These are phyloP conservation scores for Motacilla tschutschensis DNA, from an alignment of 2,113 vertebrate genomes.

Conservation along the genomic window DNA sequence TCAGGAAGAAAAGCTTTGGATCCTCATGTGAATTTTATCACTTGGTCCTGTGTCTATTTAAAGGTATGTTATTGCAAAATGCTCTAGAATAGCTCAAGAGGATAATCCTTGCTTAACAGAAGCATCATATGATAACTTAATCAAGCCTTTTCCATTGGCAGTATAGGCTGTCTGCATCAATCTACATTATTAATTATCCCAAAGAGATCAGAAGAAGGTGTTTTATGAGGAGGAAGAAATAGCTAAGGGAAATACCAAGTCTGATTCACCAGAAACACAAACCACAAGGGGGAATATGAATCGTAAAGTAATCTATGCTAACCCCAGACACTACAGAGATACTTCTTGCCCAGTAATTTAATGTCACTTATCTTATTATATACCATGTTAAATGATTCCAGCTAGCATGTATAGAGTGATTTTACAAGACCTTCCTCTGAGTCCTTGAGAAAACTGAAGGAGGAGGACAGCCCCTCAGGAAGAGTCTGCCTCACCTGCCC, in stretches of 20 bases:
- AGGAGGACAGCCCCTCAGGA: not conserved
- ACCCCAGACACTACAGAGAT: not conserved
- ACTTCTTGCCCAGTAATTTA: not conserved
- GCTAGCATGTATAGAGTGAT: not conserved
- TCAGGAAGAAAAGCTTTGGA: not conserved
- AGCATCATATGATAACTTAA: conserved; percentile 5
- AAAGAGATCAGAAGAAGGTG: not conserved
- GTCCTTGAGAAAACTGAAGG: not conserved
- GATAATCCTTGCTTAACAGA: conserved; percentile 40
- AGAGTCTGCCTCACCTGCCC: not conserved
- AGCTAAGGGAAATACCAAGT: not conserved
- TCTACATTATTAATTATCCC: conserved; percentile 44
- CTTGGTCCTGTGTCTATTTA: not conserved
- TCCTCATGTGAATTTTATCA: not conserved
- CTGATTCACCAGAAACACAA: not conserved
- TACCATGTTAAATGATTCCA: not conserved
- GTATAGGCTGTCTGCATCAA: conserved; percentile 24
- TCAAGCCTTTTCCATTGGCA: conserved; percentile 36
- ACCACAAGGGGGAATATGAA: not conserved
- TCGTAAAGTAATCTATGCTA: not conserved
- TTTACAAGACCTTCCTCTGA: not conserved
- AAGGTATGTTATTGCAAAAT: conserved; percentile 22
- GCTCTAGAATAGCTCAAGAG: conserved; percentile 27
- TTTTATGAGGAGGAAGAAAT: not conserved
- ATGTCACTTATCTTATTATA: not conserved